Base-by-base conservation (phyloP, 2,888 invertebrate genomes). In the Apodemia zela region DNA sequence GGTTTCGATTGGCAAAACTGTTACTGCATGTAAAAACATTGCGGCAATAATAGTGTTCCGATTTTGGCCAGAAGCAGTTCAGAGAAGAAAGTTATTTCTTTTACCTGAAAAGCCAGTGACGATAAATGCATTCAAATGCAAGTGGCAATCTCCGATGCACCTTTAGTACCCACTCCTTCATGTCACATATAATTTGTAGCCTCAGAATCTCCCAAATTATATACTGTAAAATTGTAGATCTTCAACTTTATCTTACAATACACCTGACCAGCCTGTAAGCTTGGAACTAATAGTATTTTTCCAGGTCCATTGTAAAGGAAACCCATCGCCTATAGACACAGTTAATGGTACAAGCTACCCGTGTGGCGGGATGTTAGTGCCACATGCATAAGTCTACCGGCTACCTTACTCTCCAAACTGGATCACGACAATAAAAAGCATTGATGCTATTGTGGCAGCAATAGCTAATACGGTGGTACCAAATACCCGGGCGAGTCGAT, bases 141-240 rank as follows among this genome's bases (percentile, higher is more conserved):
- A 21, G 35, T 49, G 17, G 35, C 47, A 15, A 61, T 49, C 59
- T 59, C 35, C 17, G 59, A 59, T 17, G 59, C 61, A 25, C 49
- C 51, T 61, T 61, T 18, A 21, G 51, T 11, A 2, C 21, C 51
- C 21, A 8, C 51, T 29, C 49, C 49, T 29, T 61, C 49, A 33
- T 49, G 60, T 45, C 60, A 42, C 60, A 60, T 60, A 13, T 60
- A 60, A 60, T 60, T 60, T 18, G 60, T 60, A n/a, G 60, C 60
- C 17, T 42, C 17, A 57, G 57, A 54, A 51, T 38, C 42, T 47
- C 42, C 62, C 58, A 63, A 42, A 42, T 63, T 42, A 57, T 63
- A 58, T 5, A 63, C 25, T 45, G 58, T 63, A 63, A 63, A 63
- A 63, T 63, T 63, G 62, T 57, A 63, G n/a, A 57, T 42, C 57